Conservation (phyloP, 2,113 vertebrate species). For the Chascanopsetta lugubris region DNA sequence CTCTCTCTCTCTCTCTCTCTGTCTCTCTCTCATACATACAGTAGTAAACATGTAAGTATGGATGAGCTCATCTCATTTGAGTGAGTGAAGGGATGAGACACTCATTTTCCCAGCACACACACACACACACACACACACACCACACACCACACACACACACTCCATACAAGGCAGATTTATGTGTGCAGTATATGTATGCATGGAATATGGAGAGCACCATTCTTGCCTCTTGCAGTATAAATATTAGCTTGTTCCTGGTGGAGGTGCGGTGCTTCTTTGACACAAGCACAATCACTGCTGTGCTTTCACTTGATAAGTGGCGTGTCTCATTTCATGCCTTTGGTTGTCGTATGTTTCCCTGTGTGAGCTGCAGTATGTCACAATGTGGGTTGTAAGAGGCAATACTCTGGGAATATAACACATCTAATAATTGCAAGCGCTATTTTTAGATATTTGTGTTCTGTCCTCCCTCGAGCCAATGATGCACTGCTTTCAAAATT, state of each 20-base stretch:
- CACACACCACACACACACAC: conserved; percentile 2
- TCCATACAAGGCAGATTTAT: conserved; percentile 43
- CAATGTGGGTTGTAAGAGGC: not conserved
- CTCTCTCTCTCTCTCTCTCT: not conserved
- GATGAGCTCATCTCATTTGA: conserved; percentile 30
- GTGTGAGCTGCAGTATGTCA: conserved; percentile 18
- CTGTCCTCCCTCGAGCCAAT: conserved; percentile 3
- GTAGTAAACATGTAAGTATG: not conserved
- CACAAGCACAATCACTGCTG: conserved; percentile 17
- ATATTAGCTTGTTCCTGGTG: conserved; percentile 45
- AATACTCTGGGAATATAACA: conserved; percentile 14
- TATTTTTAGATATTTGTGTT: not conserved
- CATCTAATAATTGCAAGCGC: not conserved
- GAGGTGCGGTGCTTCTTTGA: conserved; percentile 24
- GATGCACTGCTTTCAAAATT: not conserved
- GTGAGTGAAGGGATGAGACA: conserved; percentile 41
- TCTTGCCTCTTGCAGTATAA: conserved; percentile 17
- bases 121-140: conserved; percentile 15
- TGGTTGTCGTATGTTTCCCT: conserved; percentile 25
- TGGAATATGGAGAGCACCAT: conserved; percentile 14
- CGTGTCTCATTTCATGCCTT: conserved; percentile 31
- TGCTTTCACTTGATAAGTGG: conserved; percentile 41
- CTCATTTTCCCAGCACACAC: conserved; percentile 41
- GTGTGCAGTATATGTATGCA: conserved; percentile 29
- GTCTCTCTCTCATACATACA: not conserved